phyloP scores from a whole-genome alignment of 2,888 invertebrate species.

The Eupithecia vulgata region DNA sequence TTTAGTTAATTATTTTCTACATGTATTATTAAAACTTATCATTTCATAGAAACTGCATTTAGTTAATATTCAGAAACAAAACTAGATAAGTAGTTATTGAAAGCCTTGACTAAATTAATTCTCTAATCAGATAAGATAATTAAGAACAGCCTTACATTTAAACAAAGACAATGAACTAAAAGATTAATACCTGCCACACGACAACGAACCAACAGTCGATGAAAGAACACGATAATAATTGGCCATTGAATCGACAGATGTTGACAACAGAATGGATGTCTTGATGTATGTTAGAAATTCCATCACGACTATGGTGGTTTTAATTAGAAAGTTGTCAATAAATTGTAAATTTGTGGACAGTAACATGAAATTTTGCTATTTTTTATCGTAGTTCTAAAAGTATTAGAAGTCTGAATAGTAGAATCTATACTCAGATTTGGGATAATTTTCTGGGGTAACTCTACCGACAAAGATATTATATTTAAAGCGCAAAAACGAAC shows the following conservation, averaged over 20 bases:
- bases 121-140: conserved; percentile 33
- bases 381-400: too few species aligned
- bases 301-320: conserved; percentile 34
- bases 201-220: conserved; percentile 27
- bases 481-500: too few species aligned
- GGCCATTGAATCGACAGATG: conserved; percentile 32
- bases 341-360: conserved; percentile 4
- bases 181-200: conserved; percentile 48
- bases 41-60: background rate
- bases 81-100: background rate
- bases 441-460: too few species aligned
- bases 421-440: too few species aligned
- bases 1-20: background rate
- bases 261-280: conserved; percentile 37
- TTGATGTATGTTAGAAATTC: conserved; percentile 35
- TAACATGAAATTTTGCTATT: background rate
- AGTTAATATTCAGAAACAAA: background rate
- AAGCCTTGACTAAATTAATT: conserved; percentile 1
- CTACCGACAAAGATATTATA: too few species aligned
- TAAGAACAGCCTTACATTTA: conserved; percentile 36
- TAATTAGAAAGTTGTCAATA: conserved; percentile 34
- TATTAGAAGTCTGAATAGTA: too few species aligned
- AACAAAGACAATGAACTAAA: conserved; percentile 45
- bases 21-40: background rate
- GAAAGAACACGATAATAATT: conserved; percentile 35